Evolutionary conservation across 2,888 invertebrate species (phyloP), one percentile per base, ranked within the genome.

Genomic region (Automeris io): DNA sequence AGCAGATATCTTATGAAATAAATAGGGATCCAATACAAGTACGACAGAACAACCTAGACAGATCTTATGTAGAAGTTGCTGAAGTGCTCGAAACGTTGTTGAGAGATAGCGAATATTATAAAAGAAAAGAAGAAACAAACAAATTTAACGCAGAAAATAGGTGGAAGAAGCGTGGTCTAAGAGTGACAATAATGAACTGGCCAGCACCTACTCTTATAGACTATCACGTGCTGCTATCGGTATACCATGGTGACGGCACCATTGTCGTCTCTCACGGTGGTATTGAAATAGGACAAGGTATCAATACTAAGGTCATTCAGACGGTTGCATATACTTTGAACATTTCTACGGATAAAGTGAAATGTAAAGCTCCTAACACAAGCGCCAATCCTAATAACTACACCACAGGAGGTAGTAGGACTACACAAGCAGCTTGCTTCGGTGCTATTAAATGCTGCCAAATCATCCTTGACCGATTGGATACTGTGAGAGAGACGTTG

Each of bases 241-340:
- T 95, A 40, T 93, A 90, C 57, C 91, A 91, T 13, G 87, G 88
- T 2, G 93, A 94, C 63, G 94, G 91, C 1, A 89, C 91, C 1
- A 92, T 96, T 1, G 87, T 90, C 0, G 77, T 95, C 5, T 77
- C 89, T 1, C 93, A 94, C 51, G 92, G 92, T 8, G 93, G 92
- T 1, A 80, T 92, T 18, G 93, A 94, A 81, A 90, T 92, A 59
- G 96, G 96, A 0, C 96, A 96, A 79, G 95, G 95, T 6, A 88
- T 94, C 33, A 79, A 94, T 48, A 94, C 93, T 1, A 80, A 90
- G 89, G 88, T 90, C 1, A 88, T 89, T 3, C 92, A 93, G 80
- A 89, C 91, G 2, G 70, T 76, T 3, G 93, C 93, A 0, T 88
- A 91, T 55, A 88, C 88, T 2, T 74, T 94, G 0, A 91, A 90